Percentiles rank a stretch among this genome's conserved stretches.
Conservation (phyloP, 1,140 invertebrate species). For the Ceratitis capitata region DNA sequence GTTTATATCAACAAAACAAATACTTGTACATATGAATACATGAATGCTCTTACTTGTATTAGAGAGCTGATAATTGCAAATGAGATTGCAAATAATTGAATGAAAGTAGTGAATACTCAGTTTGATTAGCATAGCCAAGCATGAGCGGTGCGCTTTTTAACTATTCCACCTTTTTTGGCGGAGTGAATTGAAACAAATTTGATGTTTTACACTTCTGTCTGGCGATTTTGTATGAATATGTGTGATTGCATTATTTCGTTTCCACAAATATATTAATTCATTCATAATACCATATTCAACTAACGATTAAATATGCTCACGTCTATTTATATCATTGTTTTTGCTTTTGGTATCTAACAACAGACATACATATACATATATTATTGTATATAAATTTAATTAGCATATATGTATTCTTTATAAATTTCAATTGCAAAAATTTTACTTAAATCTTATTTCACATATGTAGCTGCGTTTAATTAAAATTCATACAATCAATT, state of each 20-base stretch:
- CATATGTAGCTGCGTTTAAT: background rate
- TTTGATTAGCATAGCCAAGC: no score
- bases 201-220: background rate
- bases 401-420: background rate
- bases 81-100: no score
- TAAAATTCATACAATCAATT: background rate
- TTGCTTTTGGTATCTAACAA: background rate
- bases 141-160: no score
- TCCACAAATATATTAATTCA: background rate
- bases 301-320: background rate
- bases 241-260: background rate
- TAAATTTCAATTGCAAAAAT: slow-evolving; percentile 15
- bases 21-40: background rate
- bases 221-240: background rate
- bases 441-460: background rate
- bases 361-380: background rate
- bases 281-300: background rate
- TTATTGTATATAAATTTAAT: background rate
- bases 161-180: background rate
- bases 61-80: no score
- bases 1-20: background rate
- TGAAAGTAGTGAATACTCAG: no score
- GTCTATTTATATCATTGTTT: background rate
- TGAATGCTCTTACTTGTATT: background rate
- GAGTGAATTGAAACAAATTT: background rate